These are phyloP conservation scores for Diarsia rubi DNA, from an alignment of 2,888 invertebrate genomes.

Conservation along the genomic window DNA sequence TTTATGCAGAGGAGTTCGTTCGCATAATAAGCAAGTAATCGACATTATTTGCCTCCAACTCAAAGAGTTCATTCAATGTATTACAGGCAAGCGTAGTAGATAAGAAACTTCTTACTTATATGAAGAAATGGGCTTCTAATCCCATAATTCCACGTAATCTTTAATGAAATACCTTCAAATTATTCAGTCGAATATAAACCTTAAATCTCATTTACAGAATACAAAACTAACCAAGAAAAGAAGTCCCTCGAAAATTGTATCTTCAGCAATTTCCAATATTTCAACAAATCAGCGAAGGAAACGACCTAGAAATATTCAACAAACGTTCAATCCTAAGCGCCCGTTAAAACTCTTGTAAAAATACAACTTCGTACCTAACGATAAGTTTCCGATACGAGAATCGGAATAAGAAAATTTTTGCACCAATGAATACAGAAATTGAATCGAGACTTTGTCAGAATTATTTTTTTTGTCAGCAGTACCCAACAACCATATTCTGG, in stretches of 20 bases:
- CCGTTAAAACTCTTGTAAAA: conserved; percentile 59
- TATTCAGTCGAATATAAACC: neutral
- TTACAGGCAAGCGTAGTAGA: neutral
- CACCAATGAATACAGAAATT: conserved; percentile 77
- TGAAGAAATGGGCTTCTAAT: neutral
- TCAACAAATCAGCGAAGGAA: conserved; percentile 47
- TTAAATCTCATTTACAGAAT: neutral
- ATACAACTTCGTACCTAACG: conserved; percentile 51
- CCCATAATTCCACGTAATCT: too few species aligned
- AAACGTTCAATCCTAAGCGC: conserved; percentile 50
- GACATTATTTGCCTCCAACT: neutral
- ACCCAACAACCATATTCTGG: conserved; percentile 46
- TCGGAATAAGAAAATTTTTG: conserved; percentile 71
- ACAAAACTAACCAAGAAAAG: neutral
- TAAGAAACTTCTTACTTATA: neutral
- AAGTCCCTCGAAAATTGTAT: neutral
- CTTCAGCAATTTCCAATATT: conserved; percentile 36
- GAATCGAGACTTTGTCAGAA: conserved; percentile 66
- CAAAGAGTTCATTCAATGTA: neutral
- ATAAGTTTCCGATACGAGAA: conserved; percentile 60
- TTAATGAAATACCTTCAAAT: neutral
- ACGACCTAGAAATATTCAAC: conserved; percentile 52
- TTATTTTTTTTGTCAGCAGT: conserved; percentile 59
- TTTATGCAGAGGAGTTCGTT: neutral
- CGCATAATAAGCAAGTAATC: neutral